Conservation (phyloP, 1,140 invertebrate genomes). For the Varroa destructor region DNA sequence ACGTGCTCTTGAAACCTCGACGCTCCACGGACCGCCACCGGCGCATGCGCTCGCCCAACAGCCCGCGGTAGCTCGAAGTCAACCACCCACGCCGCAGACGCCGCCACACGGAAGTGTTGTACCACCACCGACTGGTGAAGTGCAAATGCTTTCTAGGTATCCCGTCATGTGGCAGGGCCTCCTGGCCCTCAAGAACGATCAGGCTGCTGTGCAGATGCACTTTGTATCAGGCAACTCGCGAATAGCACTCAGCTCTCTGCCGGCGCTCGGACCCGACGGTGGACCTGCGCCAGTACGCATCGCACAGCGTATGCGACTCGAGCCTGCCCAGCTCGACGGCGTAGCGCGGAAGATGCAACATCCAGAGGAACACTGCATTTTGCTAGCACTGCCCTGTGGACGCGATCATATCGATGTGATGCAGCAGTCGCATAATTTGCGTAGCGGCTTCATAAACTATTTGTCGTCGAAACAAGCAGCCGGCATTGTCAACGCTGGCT, state of each 20-base stretch:
- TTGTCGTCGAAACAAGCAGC: conserved; percentile 89
- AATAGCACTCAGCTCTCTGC: conserved; percentile 66
- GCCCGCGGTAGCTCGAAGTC: conserved; percentile 38
- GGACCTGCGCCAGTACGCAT: conserved; percentile 70
- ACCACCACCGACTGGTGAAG: conserved; percentile 44
- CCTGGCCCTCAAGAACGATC: conserved; percentile 85
- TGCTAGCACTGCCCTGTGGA: conserved; percentile 85
- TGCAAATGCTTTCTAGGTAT: conserved; percentile 47
- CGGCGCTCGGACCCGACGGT: conserved; percentile 53
- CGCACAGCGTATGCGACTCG: conserved; percentile 87
- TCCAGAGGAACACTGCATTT: conserved; percentile 86
- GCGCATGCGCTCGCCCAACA: conserved; percentile 33
- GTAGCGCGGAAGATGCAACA: conserved; percentile 90
- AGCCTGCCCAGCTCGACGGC: conserved; percentile 82
- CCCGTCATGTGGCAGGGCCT: conserved; percentile 92
- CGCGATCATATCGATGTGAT: conserved; percentile 78
- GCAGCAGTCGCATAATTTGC: conserved; percentile 76
- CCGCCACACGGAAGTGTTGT: conserved; percentile 60
- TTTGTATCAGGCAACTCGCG: conserved; percentile 82
- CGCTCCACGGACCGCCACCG: conserved; percentile 33
- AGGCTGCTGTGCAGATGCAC: conserved; percentile 92
- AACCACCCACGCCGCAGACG: conserved; percentile 48
- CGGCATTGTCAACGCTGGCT: conserved; percentile 78
- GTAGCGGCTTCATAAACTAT: conserved; percentile 86
- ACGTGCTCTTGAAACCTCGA: conserved; percentile 29